Base-by-base conservation (phyloP, 2,797 vertebrate genomes). In the Bovichtus variegatus region DNA sequence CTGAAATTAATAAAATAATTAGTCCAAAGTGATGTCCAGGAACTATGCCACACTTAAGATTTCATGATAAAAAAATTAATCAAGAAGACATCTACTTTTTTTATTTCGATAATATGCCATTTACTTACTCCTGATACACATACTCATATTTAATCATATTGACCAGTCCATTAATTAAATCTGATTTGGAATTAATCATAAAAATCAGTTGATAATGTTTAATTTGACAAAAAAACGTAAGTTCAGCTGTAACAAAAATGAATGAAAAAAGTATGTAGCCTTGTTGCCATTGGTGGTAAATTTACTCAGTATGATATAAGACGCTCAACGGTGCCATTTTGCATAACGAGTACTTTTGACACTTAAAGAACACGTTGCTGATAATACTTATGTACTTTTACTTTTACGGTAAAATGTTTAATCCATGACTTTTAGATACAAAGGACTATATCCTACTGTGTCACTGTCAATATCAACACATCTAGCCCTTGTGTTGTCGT, bases 41-140 rank as follows among this genome's bases (percentile, higher is more conserved):
- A n/a, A n/a, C n/a, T 10, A 10, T 13, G 31, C 18, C 10, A n/a
- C n/a, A n/a, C n/a, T n/a, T 5, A 34, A 43, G 9, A 51, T 8
- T 5, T 47, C 7, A 49, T 65, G 34, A 62, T 66, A n/a, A n/a
- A 18, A 44, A 81, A 71, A 59, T 25, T 0, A 72, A 59, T 47
- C 29, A n/a, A 19, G 4, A 21, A 41, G 31, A 50, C 19, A 3
- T 43, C 11, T 11, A 41, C 16, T 11, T 6, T 2, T 19, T n/a
- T 19, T 18, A 50, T 58, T 43, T 18, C 2, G 43, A 19, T 10
- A 29, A 53, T n/a, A 27, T 9, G 1, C 5, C 1, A 13, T 23
- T 19, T 1, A 53, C 19, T 29, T 40, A 54, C 19, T 54, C 2
- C 18, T 61, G 4, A 47, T 18, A 54, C 9, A 23, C 19, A 49